Evolutionary conservation across 2,888 invertebrate species (phyloP).

Genomic region (Lottia scabra): DNA sequence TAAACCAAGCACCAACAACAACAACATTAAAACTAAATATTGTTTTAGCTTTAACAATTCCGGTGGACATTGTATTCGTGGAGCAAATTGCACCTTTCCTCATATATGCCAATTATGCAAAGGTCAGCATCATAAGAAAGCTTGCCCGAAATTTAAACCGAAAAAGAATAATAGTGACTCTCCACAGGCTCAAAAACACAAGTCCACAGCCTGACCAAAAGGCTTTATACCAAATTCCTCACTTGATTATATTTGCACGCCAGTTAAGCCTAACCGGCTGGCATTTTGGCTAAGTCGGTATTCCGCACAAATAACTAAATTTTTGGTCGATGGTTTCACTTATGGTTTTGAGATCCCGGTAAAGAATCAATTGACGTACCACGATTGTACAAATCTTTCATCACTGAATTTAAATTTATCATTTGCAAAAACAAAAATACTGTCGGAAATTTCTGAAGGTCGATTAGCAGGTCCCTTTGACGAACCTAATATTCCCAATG

Average conservation of each 20-base stretch:
- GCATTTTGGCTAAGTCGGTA: neutral
- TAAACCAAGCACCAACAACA: neutral
- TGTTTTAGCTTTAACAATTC: neutral
- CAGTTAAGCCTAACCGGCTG: neutral
- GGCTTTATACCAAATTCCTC: neutral
- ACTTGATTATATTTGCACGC: neutral
- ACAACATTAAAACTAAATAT: neutral
- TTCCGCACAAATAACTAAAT: neutral
- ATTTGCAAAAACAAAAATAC: neutral
- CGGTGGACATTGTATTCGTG: neutral
- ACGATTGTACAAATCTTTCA: neutral
- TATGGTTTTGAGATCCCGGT: neutral
- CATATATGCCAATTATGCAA: neutral
- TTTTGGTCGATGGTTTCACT: constrained; percentile 8
- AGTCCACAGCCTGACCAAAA: neutral
- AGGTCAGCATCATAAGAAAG: neutral
- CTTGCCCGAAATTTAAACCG: neutral
- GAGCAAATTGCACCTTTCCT: neutral
- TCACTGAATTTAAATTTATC: neutral
- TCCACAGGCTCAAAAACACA: too few species aligned
- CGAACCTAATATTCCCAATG: neutral
- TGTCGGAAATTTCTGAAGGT: neutral
- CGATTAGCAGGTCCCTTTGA: neutral
- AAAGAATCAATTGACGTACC: neutral
- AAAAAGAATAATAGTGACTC: neutral